Conservation (phyloP, 2,888 invertebrate species). For the Pseudolycoriella hygida region DNA sequence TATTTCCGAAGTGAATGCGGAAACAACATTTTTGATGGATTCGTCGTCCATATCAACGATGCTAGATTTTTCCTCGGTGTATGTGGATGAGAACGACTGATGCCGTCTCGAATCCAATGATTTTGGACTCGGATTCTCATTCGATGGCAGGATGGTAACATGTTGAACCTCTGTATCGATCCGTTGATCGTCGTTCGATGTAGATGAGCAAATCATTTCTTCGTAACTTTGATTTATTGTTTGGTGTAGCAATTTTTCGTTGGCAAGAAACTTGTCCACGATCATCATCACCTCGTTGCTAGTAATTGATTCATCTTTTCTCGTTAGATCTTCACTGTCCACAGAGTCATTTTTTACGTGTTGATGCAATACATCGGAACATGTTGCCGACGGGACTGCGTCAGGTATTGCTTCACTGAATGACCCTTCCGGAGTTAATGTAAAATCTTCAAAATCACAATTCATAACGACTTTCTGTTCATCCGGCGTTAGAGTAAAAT, state of each 20-base stretch:
- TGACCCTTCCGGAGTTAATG: slow-evolving; percentile 14
- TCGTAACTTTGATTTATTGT: too few relatives aligned
- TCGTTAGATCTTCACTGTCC: neutral
- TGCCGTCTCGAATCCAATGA: neutral
- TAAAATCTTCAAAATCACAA: slow-evolving; percentile 15
- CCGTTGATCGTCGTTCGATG: neutral
- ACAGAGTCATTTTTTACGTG: neutral
- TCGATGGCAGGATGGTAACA: neutral
- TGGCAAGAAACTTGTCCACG: slow-evolving; percentile 12
- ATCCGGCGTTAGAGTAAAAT: slow-evolving; percentile 13
- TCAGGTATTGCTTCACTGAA: slow-evolving; percentile 8
- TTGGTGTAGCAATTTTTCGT: slow-evolving; percentile 8
- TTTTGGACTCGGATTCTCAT: neutral
- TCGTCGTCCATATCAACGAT: slow-evolving; percentile 6
- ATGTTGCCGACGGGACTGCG: neutral
- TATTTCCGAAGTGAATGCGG: slow-evolving; percentile 13
- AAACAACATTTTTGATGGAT: slow-evolving; percentile 7
- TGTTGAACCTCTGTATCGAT: neutral
- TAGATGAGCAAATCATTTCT: too few relatives aligned
- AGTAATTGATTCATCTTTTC: neutral
- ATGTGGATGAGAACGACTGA: slow-evolving; percentile 1
- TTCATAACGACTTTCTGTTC: slow-evolving; percentile 8
- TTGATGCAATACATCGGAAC: neutral
- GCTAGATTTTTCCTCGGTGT: slow-evolving; percentile 1
- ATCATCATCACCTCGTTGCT: slow-evolving; percentile 7